Evolutionary conservation across 2,113 vertebrate species (phyloP), one percentile per base, ranked within the genome.

Genomic region (Isichthys henryi): DNA sequence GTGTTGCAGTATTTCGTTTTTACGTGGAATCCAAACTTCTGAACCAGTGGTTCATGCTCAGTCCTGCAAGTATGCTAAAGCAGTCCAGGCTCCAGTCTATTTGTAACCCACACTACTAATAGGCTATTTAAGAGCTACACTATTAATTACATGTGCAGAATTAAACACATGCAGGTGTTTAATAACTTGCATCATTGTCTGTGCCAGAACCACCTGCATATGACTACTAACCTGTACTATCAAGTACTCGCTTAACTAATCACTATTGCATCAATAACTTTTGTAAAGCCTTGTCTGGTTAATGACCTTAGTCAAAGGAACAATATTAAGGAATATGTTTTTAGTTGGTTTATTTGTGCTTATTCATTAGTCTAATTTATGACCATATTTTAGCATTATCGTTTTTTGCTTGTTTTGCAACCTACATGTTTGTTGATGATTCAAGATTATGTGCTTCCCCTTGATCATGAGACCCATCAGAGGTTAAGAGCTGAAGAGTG

Each of bases 1-100:
- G 31, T 90, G 62, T 87, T 84, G 89, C 91, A 86, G n/a, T 49
- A 1, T 85, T 27, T 50, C 8, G 23, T 23, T 4, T 49, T 84
- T n/a, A 84, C 8, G 11, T 11, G 23, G 46, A 77, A 77, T 35
- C 70, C 66, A 74, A 31, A 74, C 66, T 11, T 74, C n/a, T 39
- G 31, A 6, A 17, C 70, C 31, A 77, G 70, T 39, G 70, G 17
- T 39, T 39, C 31, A 5, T 9, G 70, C 13, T 77, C 13, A 39
- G 70, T 39, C 15, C 70, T 77, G 70, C 35, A 17, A 17, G 13
- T 43, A 31, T 74, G 27, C 66, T 31, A 77, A 77, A 13, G 5
- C 70, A 5, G 4, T 77, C 31, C 5, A 17, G 35, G 70, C 70
- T 19, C 31, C 31, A 19, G 35, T 35, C 13, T 77, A 39, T 15